phyloP scores from a whole-genome alignment of 1,140 invertebrate genomes.

The Nasonia longicornis region DNA sequence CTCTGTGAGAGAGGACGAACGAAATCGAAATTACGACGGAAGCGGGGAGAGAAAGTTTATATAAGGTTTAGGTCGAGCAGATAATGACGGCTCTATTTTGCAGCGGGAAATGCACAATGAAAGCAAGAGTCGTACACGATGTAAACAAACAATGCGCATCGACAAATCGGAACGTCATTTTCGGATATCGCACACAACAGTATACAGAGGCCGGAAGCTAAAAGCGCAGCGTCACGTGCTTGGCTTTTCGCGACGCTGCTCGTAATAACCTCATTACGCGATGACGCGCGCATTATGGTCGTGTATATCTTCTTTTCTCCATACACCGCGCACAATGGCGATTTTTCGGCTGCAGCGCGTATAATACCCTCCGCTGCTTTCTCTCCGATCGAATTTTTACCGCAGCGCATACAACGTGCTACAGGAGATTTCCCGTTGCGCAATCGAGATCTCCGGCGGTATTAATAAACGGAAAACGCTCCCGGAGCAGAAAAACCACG shows the following conservation, averaged over 20 bases:
- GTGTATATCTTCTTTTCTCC: background rate
- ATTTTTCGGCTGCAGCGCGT: background rate
- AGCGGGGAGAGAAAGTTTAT: background rate
- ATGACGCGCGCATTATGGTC: background rate
- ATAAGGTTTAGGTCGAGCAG: background rate
- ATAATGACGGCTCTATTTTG: background rate
- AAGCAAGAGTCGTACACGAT: background rate
- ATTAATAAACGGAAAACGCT: background rate
- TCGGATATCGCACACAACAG: background rate
- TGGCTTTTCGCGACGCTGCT: constrained; percentile 1
- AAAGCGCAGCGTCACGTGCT: constrained; percentile 13
- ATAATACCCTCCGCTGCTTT: background rate
- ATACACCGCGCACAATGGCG: background rate
- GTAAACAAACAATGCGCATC: background rate
- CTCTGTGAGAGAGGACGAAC: background rate
- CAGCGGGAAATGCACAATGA: background rate
- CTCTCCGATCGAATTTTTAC: background rate
- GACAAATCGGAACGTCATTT: background rate
- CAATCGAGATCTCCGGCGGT: background rate
- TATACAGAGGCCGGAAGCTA: background rate
- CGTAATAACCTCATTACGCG: constrained; percentile 35
- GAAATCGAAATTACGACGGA: constrained; percentile 21
- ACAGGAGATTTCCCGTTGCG: background rate
- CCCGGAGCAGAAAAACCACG: background rate
- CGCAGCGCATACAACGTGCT: background rate